A percentile compares a stretch with the other conserved stretches of the same genome.
Conservation (phyloP, 1,140 invertebrate genomes). For the Trissolcus basalis region DNA sequence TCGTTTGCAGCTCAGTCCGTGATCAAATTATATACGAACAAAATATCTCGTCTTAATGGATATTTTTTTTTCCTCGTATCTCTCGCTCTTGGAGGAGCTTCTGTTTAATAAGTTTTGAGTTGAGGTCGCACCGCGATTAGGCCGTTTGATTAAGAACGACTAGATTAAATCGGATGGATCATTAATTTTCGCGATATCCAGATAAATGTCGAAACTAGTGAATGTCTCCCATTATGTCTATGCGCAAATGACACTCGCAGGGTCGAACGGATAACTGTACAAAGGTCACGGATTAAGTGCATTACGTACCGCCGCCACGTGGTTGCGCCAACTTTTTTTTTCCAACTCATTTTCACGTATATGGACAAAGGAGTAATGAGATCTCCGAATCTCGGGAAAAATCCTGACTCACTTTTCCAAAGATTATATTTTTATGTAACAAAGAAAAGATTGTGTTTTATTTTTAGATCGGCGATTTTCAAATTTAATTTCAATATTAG, state of each 20-base stretch:
- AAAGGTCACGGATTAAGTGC: conserved; percentile 49
- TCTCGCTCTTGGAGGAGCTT: too few species aligned
- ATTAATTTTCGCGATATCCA: too few species aligned
- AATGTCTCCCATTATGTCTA: conserved; percentile 9
- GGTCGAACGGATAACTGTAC: conserved; percentile 44
- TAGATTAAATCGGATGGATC: too few species aligned
- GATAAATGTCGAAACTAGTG: conserved; percentile 12
- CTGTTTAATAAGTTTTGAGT: too few species aligned
- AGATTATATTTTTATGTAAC: not conserved
- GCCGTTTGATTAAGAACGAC: too few species aligned
- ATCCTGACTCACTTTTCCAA: conserved; percentile 31
- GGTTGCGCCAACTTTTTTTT: conserved; percentile 1
- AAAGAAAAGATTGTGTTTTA: too few species aligned
- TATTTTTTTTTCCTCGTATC: too few species aligned
- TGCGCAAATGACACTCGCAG: conserved; percentile 30
- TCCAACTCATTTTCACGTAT: conserved; percentile 17
- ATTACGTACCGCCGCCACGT: conserved; percentile 20
- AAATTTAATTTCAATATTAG: too few species aligned
- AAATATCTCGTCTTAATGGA: not conserved
- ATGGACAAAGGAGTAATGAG: conserved; percentile 40
- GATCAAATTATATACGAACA: conserved; percentile 29
- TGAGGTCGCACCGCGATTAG: too few species aligned
- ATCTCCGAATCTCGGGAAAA: conserved; percentile 38
- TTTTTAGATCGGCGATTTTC: too few species aligned
- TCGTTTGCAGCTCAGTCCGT: conserved; percentile 27